Conservation (phyloP, 2,797 vertebrate genomes). For the Alfaro cultratus region DNA sequence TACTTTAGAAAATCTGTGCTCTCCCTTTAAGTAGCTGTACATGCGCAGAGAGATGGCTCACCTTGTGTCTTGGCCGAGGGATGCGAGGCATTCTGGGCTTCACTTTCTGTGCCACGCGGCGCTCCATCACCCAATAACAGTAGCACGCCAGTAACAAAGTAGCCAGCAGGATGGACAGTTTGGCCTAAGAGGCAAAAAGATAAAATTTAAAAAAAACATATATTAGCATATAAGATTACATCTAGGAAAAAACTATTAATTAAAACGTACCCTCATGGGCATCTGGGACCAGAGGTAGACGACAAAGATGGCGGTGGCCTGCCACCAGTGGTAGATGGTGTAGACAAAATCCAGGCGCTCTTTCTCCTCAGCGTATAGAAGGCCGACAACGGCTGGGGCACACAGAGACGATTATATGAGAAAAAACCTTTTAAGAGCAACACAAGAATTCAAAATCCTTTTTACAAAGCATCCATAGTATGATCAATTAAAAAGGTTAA, state of each 20-base stretch:
- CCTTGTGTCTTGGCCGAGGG: slow-evolving; percentile 90
- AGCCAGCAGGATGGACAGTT: slow-evolving; percentile 87
- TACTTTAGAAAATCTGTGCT: background rate
- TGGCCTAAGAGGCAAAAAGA: slow-evolving; percentile 80
- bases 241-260: background rate
- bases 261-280: slow-evolving; percentile 88
- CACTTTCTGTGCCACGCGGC: slow-evolving; percentile 75
- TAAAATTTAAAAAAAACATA: background rate
- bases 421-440: background rate
- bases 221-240: background rate
- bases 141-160: slow-evolving; percentile 78
- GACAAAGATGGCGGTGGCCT: slow-evolving; percentile 92
- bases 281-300: slow-evolving; percentile 89
- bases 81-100: slow-evolving; percentile 88
- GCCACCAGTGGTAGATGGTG: slow-evolving; percentile 97
- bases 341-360: slow-evolving; percentile 96
- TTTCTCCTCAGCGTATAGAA: slow-evolving; percentile 91
- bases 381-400: slow-evolving; percentile 86
- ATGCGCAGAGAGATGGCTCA: slow-evolving; percentile 40
- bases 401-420: background rate
- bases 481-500: background rate
- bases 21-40: background rate
- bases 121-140: slow-evolving; percentile 90
- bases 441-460: background rate
- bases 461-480: background rate